Evolutionary conservation across 2,888 invertebrate species (phyloP).

Genomic region (Dichetophora obliterata): DNA sequence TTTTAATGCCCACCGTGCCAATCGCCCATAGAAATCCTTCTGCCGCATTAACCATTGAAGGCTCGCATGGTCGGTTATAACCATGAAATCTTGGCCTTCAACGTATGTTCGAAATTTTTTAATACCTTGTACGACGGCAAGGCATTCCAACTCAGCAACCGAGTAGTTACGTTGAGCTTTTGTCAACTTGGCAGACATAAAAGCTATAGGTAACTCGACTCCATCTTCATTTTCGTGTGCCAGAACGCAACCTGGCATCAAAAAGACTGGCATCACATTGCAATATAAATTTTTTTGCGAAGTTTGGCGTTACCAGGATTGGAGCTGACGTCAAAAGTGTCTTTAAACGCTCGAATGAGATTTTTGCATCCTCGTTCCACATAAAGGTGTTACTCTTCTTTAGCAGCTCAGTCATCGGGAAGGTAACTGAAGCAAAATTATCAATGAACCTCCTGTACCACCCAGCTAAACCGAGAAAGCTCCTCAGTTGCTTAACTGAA

Average conservation of each 20-base stretch:
- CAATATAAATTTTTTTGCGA: constrained; percentile 7
- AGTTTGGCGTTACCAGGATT: constrained; percentile 20
- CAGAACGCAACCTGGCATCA: constrained; percentile 38
- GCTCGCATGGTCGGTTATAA: constrained; percentile 19
- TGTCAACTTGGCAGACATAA: constrained; percentile 34
- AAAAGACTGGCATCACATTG: constrained; percentile 35
- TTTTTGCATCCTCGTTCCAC: constrained; percentile 8
- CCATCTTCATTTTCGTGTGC: constrained; percentile 34
- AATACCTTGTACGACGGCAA: constrained; percentile 4
- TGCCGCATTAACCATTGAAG: constrained; percentile 16
- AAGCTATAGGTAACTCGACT: constrained; percentile 29
- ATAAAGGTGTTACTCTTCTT: constrained; percentile 6
- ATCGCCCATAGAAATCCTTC: background rate
- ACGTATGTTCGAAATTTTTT: background rate
- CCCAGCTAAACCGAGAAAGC: background rate
- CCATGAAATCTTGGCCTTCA: background rate
- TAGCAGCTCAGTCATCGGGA: background rate
- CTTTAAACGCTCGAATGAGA: constrained; percentile 32
- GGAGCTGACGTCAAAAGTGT: constrained; percentile 20
- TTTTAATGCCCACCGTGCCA: background rate
- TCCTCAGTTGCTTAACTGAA: too few species aligned
- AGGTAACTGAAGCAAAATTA: background rate
- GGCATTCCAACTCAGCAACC: constrained; percentile 40
- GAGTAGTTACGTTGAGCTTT: constrained; percentile 40
- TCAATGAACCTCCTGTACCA: background rate